Base-by-base conservation (phyloP, 2,113 vertebrate genomes). In the Nyctereutes procyonoides region DNA sequence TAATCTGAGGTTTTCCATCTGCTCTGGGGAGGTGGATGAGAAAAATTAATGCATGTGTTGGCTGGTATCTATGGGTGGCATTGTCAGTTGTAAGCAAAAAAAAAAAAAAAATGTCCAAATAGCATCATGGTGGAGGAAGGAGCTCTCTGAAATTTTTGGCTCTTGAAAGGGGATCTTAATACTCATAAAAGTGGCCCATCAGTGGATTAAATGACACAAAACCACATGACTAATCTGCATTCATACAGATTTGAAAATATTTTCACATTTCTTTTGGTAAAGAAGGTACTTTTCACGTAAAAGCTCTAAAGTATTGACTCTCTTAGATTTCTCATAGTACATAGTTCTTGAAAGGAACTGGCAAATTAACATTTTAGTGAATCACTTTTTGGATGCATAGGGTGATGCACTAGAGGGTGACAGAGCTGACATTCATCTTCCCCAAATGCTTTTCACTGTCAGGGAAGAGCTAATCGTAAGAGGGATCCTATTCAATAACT, bases 101-200 rank as follows among this genome's bases (percentile, higher is more conserved):
- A 38, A 83, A 65, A 20, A 83, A 80, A 55, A n/a, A 62, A 55
- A 10, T 38, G 43, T 28, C 48, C 24, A 62, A 20, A 79, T 92
- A 53, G n/a, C 28, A 80, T 58, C 17, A 11, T 4, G 1, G 5
- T 8, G 7, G 2, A 8, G 2, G 2, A 3, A 28, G 17, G 24
- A 0, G 0, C 8, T 89, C 60, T 89, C 17, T 62, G 19, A 69
- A 9, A 7, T 60, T 28, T 30, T 93, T 63, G 19, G 5, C 56
- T 95, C 67, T 92, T 79, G 12, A 38, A 88, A 53, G 48, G 8
- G 2, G 8, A 10, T 65, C 56, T 3, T 74, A 67, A 38, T 77
- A 10, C 19, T 76, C 71, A 15, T 7, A 63, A 38, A 85, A 0
- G 6, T 74, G 19, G 4, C 19, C 28, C 12, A 5, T 74, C 35